phyloP scores from a whole-genome alignment of 1,140 invertebrate genomes.

The Drosophila orosa region DNA sequence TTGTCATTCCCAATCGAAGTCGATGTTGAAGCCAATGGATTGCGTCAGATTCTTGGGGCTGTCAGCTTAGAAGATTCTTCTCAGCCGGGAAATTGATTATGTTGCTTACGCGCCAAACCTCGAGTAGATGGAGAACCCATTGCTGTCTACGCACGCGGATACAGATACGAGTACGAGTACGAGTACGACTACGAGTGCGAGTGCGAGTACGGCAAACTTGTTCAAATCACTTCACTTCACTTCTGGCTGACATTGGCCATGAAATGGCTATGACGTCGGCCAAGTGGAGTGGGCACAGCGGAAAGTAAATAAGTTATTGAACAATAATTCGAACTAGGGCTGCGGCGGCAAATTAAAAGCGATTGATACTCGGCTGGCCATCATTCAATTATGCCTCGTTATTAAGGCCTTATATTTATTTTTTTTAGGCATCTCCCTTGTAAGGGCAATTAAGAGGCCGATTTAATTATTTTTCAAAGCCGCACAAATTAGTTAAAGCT shows the following conservation, averaged over 20 bases:
- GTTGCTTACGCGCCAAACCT: constrained; percentile 33
- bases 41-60: constrained; percentile 39
- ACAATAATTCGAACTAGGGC: constrained; percentile 31
- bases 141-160: constrained; percentile 54
- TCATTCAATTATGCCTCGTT: constrained; percentile 25
- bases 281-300: constrained; percentile 32
- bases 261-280: constrained; percentile 53
- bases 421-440: constrained; percentile 9
- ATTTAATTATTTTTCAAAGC: constrained; percentile 36
- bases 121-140: constrained; percentile 31
- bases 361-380: constrained; percentile 35
- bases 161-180: constrained; percentile 37
- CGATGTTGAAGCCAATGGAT: constrained; percentile 20
- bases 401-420: neutral
- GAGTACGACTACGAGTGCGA: constrained; percentile 23
- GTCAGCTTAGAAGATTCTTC: constrained; percentile 32
- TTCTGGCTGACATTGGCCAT: constrained; percentile 65
- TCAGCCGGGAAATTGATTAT: constrained; percentile 49
- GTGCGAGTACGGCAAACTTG: constrained; percentile 44
- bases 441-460: constrained; percentile 30
- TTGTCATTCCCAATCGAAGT: constrained; percentile 25
- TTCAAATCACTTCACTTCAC: constrained; percentile 61
- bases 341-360: constrained; percentile 29
- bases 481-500: constrained; percentile 37
- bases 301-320: constrained; percentile 35